phyloP scores from a whole-genome alignment of 2,888 invertebrate genomes.

The Pachliopta kotzebuea region DNA sequence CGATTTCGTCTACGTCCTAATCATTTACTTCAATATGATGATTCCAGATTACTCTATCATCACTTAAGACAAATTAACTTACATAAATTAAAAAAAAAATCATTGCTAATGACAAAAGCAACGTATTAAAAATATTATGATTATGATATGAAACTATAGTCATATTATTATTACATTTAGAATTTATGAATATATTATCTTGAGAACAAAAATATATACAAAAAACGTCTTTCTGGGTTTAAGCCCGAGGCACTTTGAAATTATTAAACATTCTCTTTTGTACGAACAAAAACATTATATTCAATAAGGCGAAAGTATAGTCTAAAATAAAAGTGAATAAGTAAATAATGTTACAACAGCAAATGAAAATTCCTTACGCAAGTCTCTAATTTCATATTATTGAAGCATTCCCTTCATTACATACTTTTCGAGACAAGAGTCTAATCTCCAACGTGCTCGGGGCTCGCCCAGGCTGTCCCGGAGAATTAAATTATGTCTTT shows the following conservation, averaged over 20 bases:
- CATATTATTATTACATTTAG: too few relatives aligned
- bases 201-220: too few relatives aligned
- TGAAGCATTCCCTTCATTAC: slow-evolving; percentile 63
- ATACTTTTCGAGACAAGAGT: slow-evolving; percentile 62
- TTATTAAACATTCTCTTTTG: slow-evolving; percentile 1
- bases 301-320: slow-evolving; percentile 2
- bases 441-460: slow-evolving; percentile 59
- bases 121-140: too few relatives aligned
- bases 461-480: slow-evolving; percentile 56
- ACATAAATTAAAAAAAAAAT: too few relatives aligned
- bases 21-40: too few relatives aligned
- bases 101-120: too few relatives aligned
- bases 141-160: too few relatives aligned
- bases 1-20: too few relatives aligned
- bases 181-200: too few relatives aligned
- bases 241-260: neutral
- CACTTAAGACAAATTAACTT: too few relatives aligned
- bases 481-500: slow-evolving; percentile 75
- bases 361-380: slow-evolving; percentile 53
- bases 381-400: slow-evolving; percentile 69
- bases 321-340: neutral
- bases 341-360: slow-evolving; percentile 32
- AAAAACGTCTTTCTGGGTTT: neutral
- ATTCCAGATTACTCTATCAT: too few relatives aligned
- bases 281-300: neutral